Evolutionary conservation across 2,797 vertebrate species (phyloP).

Genomic region (Neopelma chrysocephalum): DNA sequence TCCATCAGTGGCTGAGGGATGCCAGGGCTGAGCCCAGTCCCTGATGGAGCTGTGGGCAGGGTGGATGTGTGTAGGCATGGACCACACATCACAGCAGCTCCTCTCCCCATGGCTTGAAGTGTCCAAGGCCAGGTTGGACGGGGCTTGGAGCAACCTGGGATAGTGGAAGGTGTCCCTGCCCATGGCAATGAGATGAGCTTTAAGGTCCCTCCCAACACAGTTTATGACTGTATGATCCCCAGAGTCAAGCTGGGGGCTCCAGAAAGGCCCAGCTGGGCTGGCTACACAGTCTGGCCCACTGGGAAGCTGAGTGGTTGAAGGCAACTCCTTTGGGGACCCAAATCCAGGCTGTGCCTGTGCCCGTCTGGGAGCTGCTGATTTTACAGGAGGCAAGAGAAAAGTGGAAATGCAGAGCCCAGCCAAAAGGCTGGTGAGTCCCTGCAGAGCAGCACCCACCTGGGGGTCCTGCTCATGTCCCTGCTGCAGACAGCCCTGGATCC

Average conservation of each 20-base stretch:
- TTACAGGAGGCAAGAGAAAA: neutral
- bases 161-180: neutral
- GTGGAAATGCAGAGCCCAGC: neutral
- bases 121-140: neutral
- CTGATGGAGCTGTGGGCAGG: rapidly evolving
- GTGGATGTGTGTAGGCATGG: neutral
- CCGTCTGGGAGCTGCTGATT: neutral
- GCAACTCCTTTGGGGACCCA: neutral
- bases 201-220: neutral
- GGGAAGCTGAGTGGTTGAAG: neutral
- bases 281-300: rapidly evolving
- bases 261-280: neutral
- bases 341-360: rapidly evolving
- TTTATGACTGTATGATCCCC: neutral
- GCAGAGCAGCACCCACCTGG: neutral
- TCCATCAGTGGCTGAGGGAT: neutral
- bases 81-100: neutral
- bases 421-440: neutral
- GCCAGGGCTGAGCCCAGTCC: neutral
- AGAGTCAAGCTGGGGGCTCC: neutral
- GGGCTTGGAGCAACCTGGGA: neutral
- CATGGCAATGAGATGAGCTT: neutral
- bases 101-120: neutral
- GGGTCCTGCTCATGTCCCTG: neutral
- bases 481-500: neutral